These are phyloP conservation scores for Lepetodrilus schrolli DNA, from an alignment of 2,888 invertebrate genomes.

Conservation along the genomic window DNA sequence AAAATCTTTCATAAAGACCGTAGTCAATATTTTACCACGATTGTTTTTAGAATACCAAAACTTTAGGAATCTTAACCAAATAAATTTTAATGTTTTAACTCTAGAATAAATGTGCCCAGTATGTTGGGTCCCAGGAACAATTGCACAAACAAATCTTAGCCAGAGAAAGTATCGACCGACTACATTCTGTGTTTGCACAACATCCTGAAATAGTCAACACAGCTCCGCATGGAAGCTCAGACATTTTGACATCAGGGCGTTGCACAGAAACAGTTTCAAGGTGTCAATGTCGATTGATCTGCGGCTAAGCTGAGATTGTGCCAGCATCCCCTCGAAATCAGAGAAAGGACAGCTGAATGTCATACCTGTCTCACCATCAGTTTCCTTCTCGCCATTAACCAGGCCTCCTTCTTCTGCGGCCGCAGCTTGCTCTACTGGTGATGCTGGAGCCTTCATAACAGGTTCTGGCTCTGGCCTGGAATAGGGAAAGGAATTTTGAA, in stretches of 20 bases:
- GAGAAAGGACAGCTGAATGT: not conserved
- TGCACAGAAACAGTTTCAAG: not conserved
- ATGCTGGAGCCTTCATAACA: slow-evolving; percentile 53
- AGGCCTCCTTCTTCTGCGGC: slow-evolving; percentile 37
- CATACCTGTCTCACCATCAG: slow-evolving; percentile 47
- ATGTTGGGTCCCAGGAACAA: not conserved
- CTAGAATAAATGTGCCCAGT: not conserved
- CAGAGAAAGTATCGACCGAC: too few relatives aligned
- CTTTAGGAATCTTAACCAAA: not conserved
- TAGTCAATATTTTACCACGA: too few relatives aligned
- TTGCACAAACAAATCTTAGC: too few relatives aligned
- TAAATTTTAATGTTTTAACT: not conserved
- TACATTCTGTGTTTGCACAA: too few relatives aligned
- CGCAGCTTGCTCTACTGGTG: slow-evolving; percentile 34
- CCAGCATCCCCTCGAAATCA: not conserved
- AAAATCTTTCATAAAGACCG: too few relatives aligned
- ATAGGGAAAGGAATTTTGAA: not conserved
- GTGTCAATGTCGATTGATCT: too few relatives aligned
- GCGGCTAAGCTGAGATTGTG: not conserved
- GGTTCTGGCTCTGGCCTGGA: slow-evolving; percentile 67
- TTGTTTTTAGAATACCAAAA: too few relatives aligned
- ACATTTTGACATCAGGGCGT: too few relatives aligned
- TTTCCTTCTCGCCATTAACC: slow-evolving; percentile 53
- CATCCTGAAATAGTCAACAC: too few relatives aligned
- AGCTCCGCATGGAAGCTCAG: too few relatives aligned